A percentile compares a stretch with the other conserved stretches of the same genome.
These are phyloP conservation scores for Danio aesculapii DNA, from an alignment of 2,797 vertebrate genomes.

Conservation along the genomic window DNA sequence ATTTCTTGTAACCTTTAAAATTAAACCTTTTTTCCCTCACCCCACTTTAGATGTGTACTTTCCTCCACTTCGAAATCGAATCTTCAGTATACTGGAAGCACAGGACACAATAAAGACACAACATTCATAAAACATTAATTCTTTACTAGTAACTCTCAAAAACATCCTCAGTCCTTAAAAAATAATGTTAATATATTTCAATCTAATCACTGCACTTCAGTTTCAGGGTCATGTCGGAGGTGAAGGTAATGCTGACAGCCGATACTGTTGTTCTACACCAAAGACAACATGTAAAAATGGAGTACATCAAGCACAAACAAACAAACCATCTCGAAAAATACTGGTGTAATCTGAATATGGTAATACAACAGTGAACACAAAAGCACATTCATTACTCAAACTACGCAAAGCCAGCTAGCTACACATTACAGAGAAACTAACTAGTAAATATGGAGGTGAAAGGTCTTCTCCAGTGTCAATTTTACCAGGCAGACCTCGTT, in stretches of 20 bases:
- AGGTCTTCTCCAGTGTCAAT: constrained; percentile 48
- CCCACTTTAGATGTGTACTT: not conserved
- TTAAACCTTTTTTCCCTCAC: not conserved
- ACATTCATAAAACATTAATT: constrained; percentile 20
- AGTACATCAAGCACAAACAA: constrained; percentile 50
- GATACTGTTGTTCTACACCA: not conserved
- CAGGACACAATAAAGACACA: constrained; percentile 7
- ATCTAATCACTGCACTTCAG: constrained; percentile 12
- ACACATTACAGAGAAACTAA: constrained; percentile 32
- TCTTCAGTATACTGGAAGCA: not conserved
- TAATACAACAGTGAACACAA: constrained; percentile 34
- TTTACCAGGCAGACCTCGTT: constrained; percentile 34
- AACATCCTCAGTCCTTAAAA: constrained; percentile 14
- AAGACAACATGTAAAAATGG: constrained; percentile 22
- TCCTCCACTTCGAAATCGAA: not conserved
- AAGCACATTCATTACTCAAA: constrained; percentile 27
- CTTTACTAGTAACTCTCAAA: constrained; percentile 31
- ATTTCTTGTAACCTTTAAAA: constrained; percentile 51
- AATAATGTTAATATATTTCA: constrained; percentile 20
- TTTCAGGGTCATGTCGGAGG: constrained; percentile 9
- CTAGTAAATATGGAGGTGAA: constrained; percentile 15
- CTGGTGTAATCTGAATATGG: constrained; percentile 21
- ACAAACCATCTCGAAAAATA: constrained; percentile 26
- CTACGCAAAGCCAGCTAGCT: constrained; percentile 44
- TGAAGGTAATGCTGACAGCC: constrained; percentile 7